Evolutionary conservation across 1,140 invertebrate genomes (phyloP), one percentile per base, ranked within the genome.

Genomic region (Dinoponera quadriceps): DNA sequence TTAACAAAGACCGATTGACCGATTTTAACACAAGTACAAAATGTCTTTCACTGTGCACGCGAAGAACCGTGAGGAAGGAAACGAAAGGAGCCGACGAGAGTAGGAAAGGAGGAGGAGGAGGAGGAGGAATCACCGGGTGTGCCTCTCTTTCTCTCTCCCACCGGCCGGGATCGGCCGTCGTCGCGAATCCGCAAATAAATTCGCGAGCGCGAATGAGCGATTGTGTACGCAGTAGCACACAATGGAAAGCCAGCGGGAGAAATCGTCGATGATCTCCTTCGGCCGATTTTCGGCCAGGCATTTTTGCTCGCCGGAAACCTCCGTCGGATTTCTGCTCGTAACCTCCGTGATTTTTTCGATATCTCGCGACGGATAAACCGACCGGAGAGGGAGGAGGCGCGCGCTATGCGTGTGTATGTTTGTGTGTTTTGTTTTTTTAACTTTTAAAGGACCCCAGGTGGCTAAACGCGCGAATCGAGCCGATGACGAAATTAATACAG

Each of bases 401-500:
- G 5, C 29, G 29, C 29, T 5, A 2, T 33, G 29, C 29, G 5
- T 33, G 5, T 5, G 29, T 33, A 5, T 33, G 29, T 33, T 33
- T 44, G 7, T 44, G 3, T 11, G 11, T 44, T 69, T 22, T 65
- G 38, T 69, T 63, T 66, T 69, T 80, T 80, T 44, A 44, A 44
- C 7, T 9, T 80, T 44, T 54, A 68, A 44, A 38, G 44, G 51
- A 80, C 25, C 63, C 63, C 51, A 69, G 75, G 63, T 69, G 75
- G 75, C 57, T 80, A 48, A 69, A 66, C 51, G 75, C 63, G 75
- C n/a, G 63, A 69, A 80, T 80, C 65, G 49, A 14, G 51, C 75
- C 75, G 33, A 69, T 80, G 75, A 80, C 75, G 75, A 80, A 80
- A 80, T 80, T 80, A 80, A 80, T 80, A 69, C 38, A 80, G 75